Evolutionary conservation across 2,888 invertebrate genomes (phyloP), one percentile per base, ranked within the genome.

Genomic region (Rhaphigaster nebulosa): DNA sequence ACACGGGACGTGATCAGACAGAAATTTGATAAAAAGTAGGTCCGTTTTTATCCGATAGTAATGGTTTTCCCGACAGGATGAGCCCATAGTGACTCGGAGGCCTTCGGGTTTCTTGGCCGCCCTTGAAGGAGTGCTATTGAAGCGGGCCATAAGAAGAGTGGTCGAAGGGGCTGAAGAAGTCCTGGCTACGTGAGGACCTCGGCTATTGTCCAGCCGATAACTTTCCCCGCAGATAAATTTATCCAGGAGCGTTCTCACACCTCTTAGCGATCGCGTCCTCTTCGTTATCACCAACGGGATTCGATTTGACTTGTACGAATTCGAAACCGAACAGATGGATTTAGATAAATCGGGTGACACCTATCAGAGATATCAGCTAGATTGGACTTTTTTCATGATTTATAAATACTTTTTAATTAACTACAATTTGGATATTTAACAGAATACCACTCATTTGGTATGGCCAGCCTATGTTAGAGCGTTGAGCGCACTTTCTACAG

Each of bases 61-160:
- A 76, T 76, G 70, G 70, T 76, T 76, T 76, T 76, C 34, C 70
- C 70, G 15, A 38, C 15, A 76, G 70, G 84, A 84, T 50, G 84
- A 84, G 84, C 45, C 84, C 84, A 84, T 84, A 84, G 84, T 84
- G 84, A 84, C 84, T 84, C 26, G 84, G 84, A 84, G 41, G 84
- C 84, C 84, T 41, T 84, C 70, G 70, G 84, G 84, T 45, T 84
- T 84, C 84, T 84, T 84, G 84, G 34, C 26, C n/a, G 84, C 84
- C 84, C 84, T 84, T 84, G 84, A 45, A 50, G 84, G 70, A 76
- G 45, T 84, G 84, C 84, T 84, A 84, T 84, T 84, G 84, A 84
- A 84, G 84, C n/a, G 26, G n/a, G 26, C 84, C 45, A 84, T 84
- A 84, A 84, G 84, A 84, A 84, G 84, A 84, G n/a, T 0, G 12